phyloP scores from a whole-genome alignment of 2,113 vertebrate species.

The Bambusicola thoracicus region DNA sequence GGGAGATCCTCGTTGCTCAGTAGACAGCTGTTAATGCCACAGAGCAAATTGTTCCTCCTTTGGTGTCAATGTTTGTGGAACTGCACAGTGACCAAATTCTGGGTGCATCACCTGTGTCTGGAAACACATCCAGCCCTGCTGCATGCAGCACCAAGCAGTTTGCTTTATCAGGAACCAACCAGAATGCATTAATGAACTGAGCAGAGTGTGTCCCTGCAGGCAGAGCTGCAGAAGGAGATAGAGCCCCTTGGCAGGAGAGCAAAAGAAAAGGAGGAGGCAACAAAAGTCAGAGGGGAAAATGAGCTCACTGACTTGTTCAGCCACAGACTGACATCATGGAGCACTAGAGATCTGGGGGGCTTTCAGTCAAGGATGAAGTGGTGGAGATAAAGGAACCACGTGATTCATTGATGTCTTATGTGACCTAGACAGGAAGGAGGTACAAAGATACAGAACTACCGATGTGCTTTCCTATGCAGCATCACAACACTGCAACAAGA shows the following conservation, averaged over 20 bases:
- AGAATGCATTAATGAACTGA: background rate
- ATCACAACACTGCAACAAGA: accelerated
- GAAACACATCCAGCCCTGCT: background rate
- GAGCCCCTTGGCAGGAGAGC: background rate
- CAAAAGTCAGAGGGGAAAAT: background rate
- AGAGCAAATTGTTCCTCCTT: background rate
- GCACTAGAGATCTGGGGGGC: background rate
- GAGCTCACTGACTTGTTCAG: background rate
- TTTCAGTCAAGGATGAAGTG: background rate
- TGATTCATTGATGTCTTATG: background rate
- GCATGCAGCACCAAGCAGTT: background rate
- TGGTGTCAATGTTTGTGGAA: background rate
- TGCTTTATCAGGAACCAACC: background rate
- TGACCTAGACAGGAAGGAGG: background rate
- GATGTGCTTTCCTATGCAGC: background rate
- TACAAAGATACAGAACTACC: background rate
- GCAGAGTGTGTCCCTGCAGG: background rate
- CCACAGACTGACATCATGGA: background rate
- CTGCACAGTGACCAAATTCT: accelerated
- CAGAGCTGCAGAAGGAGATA: background rate
- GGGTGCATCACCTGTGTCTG: accelerated
- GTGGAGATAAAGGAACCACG: background rate
- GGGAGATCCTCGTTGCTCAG: background rate
- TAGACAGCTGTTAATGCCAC: background rate
- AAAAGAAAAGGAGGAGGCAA: background rate